A percentile compares a stretch with the other conserved stretches of the same genome.
Conservation (phyloP, 2,888 invertebrate species). For the Priocnemis perturbator region DNA sequence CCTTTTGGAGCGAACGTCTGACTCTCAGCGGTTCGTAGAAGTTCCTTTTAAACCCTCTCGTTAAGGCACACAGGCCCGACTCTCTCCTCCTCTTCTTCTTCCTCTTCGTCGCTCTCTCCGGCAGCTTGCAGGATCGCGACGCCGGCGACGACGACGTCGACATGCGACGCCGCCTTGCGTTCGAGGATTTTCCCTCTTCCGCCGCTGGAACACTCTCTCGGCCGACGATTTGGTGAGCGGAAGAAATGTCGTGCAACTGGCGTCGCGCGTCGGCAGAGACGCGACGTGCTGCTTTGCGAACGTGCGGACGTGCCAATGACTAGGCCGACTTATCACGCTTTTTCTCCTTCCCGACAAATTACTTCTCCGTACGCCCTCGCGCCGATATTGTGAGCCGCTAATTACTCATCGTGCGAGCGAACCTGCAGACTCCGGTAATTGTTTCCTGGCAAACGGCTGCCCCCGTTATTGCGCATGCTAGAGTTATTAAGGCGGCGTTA, state of each 20-base stretch:
- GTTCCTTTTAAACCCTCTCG: slow-evolving; percentile 11
- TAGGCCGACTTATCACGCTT: background rate
- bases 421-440: slow-evolving; percentile 3
- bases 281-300: too few relatives aligned
- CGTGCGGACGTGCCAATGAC: too few relatives aligned
- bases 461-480: slow-evolving; percentile 5
- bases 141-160: too few relatives aligned
- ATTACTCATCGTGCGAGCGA: slow-evolving; percentile 7
- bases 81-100: slow-evolving; percentile 12
- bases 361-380: background rate
- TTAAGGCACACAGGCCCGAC: background rate
- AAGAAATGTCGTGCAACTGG: too few relatives aligned
- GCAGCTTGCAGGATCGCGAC: too few relatives aligned
- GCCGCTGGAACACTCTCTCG: too few relatives aligned
- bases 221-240: too few relatives aligned
- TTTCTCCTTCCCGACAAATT: background rate
- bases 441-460: background rate
- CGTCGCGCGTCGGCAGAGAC: too few relatives aligned
- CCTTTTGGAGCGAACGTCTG: slow-evolving; percentile 3
- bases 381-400: background rate
- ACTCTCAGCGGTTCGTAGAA: slow-evolving; percentile 1
- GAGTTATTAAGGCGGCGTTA: slow-evolving; percentile 1
- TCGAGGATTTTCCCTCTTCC: too few relatives aligned
- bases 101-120: background rate
- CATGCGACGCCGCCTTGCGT: too few relatives aligned